Evolutionary conservation across 1,140 invertebrate genomes (phyloP), one percentile per base, ranked within the genome.

Genomic region (Drosophila eugracilis): DNA sequence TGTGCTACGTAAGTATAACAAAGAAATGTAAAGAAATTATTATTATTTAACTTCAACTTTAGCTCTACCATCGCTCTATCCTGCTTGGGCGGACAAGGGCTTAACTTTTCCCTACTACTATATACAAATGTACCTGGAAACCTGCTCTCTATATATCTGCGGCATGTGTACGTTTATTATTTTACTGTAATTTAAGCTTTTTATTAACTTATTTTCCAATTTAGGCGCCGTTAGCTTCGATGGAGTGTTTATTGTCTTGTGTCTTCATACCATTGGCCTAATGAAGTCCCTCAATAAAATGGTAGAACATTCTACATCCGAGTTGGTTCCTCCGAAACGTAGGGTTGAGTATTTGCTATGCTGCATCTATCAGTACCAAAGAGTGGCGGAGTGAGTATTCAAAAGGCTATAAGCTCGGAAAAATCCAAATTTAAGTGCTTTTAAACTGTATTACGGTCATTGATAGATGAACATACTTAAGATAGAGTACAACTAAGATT

Each of bases 331-430:
- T 0, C 41, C 32, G 4, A 63, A 78, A 26, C 58, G 69, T 26
- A 73, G 89, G 7, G 42, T 90, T 12, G 66, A 83, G 28, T 90
- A 89, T 47, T 37, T 90, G 14, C 60, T 89, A 9, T 83, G 76
- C 47, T 89, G 84, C 32, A 90, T 90, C 39, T 75, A 72, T 70
- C 84, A 90, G 41, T 83, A 90, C 48, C 88, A 90, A 21, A 59
- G 88, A 9, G 67, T 88, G 14, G 44, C 24, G 7, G 14, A 17
- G 44, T 44, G 9, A 26, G 42, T 39, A 14, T 6, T 15, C 6
- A 15, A 15, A 36, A 36, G 6, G 0, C 10, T 28, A 6, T 15
- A 1, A 37, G 2, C 2, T 15, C 19, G 0, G 5, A 2, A 1
- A 5, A 14, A 14, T 0, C 7, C n/a, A n/a, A n/a, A n/a, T n/a